A percentile compares a stretch with the other conserved stretches of the same genome.
Conservation (phyloP, 1,140 invertebrate species). For the Caenorhabditis latens region DNA sequence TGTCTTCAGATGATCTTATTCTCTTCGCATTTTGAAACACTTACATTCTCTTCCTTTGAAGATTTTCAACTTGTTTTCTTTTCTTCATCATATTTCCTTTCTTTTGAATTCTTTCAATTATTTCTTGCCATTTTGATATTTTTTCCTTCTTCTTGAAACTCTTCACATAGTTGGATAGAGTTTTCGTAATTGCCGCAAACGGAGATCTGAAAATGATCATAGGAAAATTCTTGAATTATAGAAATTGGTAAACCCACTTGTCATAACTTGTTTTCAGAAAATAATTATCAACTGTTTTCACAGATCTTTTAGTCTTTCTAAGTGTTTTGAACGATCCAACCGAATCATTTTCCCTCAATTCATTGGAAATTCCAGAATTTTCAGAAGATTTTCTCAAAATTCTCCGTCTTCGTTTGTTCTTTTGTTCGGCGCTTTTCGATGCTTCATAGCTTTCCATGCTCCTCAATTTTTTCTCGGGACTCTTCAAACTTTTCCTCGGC, state of each 20-base stretch:
- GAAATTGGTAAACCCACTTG: background rate
- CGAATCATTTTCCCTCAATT: conserved; percentile 7
- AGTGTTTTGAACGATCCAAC: conserved; percentile 27
- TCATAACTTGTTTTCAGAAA: background rate
- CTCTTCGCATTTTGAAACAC: conserved; percentile 55
- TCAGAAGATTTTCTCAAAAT: background rate
- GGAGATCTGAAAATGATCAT: background rate
- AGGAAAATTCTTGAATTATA: too few relatives aligned
- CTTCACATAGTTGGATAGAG: conserved; percentile 48
- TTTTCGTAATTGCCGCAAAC: conserved; percentile 22
- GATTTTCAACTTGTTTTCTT: conserved; percentile 56
- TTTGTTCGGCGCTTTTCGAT: background rate
- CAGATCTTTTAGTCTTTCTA: background rate
- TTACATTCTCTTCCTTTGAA: conserved; percentile 61
- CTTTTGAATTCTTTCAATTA: conserved; percentile 59
- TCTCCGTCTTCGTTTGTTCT: background rate
- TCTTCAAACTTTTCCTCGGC: background rate
- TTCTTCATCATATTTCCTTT: conserved; percentile 33
- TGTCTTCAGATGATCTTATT: conserved; percentile 44
- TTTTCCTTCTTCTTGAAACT: conserved; percentile 53
- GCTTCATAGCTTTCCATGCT: conserved; percentile 8
- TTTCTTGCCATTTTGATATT: conserved; percentile 70
- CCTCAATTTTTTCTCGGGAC: background rate
- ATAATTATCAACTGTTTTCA: background rate
- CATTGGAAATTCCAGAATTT: background rate